These are phyloP conservation scores for Euphydryas editha DNA, from an alignment of 2,888 invertebrate species.

Conservation along the genomic window DNA sequence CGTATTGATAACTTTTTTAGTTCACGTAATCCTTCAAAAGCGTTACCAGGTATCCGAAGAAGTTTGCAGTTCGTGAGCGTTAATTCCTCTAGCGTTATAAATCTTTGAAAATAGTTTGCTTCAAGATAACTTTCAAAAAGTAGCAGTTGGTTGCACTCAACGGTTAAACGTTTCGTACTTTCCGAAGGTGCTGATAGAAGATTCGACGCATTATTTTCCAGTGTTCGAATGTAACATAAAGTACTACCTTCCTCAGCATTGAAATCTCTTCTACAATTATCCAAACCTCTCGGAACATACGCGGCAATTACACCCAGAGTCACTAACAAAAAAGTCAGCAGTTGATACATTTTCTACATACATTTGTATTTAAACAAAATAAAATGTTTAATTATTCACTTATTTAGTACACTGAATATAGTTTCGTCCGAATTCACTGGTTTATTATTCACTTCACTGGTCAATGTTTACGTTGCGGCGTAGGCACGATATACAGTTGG, in stretches of 20 bases:
- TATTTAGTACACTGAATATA: conserved; percentile 46
- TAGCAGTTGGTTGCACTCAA: conserved; percentile 90
- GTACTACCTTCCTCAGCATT: conserved; percentile 81
- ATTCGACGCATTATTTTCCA: conserved; percentile 87
- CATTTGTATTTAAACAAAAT: conserved; percentile 64
- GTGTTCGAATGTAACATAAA: conserved; percentile 87
- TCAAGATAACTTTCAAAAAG: conserved; percentile 91
- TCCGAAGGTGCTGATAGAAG: conserved; percentile 85
- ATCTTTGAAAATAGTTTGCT: conserved; percentile 88
- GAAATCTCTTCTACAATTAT: conserved; percentile 67
- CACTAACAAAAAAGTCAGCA: conserved; percentile 80
- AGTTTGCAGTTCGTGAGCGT: conserved; percentile 91
- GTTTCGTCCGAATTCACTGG: conserved; percentile 53
- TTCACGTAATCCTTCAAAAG: conserved; percentile 91
- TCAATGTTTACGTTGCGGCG: conserved; percentile 78
- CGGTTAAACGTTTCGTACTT: conserved; percentile 87
- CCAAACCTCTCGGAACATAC: conserved; percentile 71
- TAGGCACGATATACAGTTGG: conserved; percentile 51
- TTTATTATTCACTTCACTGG: conserved; percentile 62
- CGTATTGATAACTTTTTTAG: conserved; percentile 91
- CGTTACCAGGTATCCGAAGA: conserved; percentile 88
- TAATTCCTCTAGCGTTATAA: conserved; percentile 90
- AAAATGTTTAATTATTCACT: conserved; percentile 50
- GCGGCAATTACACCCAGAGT: conserved; percentile 78
- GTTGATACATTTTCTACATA: conserved; percentile 79